Evolutionary conservation across 2,113 vertebrate species (phyloP).

Genomic region (Prionailurus viverrinus): DNA sequence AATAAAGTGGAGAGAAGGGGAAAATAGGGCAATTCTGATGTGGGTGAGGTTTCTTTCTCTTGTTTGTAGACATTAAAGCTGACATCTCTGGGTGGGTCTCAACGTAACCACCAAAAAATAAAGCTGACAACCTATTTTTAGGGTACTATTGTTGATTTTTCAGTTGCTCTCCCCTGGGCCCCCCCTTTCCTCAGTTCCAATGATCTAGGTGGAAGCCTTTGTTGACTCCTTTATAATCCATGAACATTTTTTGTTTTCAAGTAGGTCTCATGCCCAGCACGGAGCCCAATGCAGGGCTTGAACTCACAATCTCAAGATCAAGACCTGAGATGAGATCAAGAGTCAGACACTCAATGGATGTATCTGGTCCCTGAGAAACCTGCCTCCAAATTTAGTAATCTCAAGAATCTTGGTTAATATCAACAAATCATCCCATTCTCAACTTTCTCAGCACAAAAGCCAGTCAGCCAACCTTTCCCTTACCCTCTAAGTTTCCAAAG

Average conservation of each 20-base stretch:
- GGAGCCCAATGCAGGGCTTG: too few relatives aligned
- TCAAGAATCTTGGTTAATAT: background rate
- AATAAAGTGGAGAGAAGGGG: background rate
- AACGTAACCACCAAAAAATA: too few relatives aligned
- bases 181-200: background rate
- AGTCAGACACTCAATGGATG: background rate
- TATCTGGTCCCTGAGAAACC: background rate
- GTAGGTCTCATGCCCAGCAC: too few relatives aligned
- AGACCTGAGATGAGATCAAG: too few relatives aligned
- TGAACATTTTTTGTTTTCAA: too few relatives aligned
- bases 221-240: background rate
- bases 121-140: background rate
- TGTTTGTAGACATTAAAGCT: background rate
- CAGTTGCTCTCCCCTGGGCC: background rate
- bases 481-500: background rate
- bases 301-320: too few relatives aligned
- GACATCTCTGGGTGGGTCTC: background rate
- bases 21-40: background rate
- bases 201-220: background rate
- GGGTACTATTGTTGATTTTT: background rate
- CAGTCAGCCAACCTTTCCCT: background rate
- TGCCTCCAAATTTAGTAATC: background rate
- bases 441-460: background rate
- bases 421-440: background rate
- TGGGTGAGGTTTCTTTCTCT: background rate